Conservation (phyloP, 1,140 invertebrate genomes). For the Macrobrachium nipponense region DNA sequence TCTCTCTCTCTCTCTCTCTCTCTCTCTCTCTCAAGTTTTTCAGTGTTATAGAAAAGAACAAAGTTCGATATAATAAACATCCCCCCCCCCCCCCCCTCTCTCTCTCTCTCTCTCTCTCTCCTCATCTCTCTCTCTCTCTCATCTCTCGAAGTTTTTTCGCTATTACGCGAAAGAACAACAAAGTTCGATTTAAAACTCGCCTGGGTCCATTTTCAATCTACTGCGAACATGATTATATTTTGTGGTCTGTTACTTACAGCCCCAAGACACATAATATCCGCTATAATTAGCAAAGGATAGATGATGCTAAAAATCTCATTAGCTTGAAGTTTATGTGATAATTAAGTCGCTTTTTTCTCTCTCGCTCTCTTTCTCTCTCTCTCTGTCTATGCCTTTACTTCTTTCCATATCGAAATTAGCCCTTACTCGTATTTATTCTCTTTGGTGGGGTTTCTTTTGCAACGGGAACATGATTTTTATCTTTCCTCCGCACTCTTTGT, state of each 20-base stretch:
- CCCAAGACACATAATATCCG: conserved; percentile 57
- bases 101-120: no score
- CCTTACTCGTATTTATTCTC: background rate
- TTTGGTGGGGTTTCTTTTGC: background rate
- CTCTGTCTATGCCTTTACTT: conserved; percentile 8
- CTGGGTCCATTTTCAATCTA: conserved; percentile 31
- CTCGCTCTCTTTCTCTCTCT: no score
- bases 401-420: background rate
- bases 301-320: conserved; percentile 61
- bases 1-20: background rate
- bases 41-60: no score
- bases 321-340: conserved; percentile 54
- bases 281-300: conserved; percentile 57
- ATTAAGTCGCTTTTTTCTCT: conserved; percentile 42
- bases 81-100: no score
- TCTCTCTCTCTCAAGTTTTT: background rate
- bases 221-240: conserved; percentile 44
- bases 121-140: background rate
- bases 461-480: no score
- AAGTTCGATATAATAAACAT: no score
- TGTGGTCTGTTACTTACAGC: conserved; percentile 43
- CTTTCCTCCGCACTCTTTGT: no score
- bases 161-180: no score
- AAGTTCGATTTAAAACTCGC: no score
- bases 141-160: background rate